phyloP scores from a whole-genome alignment of 92 coral and sea anemone genomes.

The Epizoanthus stellaris region DNA sequence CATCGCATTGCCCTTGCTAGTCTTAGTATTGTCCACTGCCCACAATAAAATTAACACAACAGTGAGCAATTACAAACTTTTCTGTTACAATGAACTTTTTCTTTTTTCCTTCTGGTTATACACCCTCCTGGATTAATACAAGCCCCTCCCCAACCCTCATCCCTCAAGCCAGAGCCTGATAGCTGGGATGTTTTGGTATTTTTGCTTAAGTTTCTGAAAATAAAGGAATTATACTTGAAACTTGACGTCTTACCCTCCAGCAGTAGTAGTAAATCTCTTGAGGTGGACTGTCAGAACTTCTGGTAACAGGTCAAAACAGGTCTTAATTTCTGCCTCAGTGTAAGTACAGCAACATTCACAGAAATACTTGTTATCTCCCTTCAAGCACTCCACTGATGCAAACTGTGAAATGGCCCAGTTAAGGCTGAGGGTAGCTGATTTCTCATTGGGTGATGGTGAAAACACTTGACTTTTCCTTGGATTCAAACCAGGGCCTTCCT shows the following conservation, averaged over 20 bases:
- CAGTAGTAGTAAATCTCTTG: constrained; percentile 86
- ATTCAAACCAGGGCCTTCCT: constrained; percentile 60
- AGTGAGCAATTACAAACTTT: no score
- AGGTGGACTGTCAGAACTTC: constrained; percentile 84
- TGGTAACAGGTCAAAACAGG: constrained; percentile 95
- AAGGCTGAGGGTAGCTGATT: constrained; percentile 60
- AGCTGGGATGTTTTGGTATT: no score
- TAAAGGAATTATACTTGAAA: not conserved
- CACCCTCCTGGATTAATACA: no score
- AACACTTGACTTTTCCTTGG: constrained; percentile 58
- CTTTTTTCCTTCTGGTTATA: no score
- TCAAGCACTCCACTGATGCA: constrained; percentile 87
- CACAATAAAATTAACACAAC: no score
- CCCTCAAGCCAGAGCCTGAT: not conserved
- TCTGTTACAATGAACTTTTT: no score
- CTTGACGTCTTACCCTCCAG: constrained; percentile 70
- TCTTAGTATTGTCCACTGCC: no score
- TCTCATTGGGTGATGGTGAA: constrained; percentile 85
- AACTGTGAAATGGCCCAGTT: constrained; percentile 96
- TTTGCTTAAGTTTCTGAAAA: no score
- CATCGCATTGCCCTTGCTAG: no score
- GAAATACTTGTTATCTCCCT: constrained; percentile 94
- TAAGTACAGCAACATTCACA: constrained; percentile 91
- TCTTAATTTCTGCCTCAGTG: constrained; percentile 91
- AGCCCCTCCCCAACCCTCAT: no score